Evolutionary conservation across 2,888 invertebrate genomes (phyloP).

Genomic region (Cotesia congregata): DNA sequence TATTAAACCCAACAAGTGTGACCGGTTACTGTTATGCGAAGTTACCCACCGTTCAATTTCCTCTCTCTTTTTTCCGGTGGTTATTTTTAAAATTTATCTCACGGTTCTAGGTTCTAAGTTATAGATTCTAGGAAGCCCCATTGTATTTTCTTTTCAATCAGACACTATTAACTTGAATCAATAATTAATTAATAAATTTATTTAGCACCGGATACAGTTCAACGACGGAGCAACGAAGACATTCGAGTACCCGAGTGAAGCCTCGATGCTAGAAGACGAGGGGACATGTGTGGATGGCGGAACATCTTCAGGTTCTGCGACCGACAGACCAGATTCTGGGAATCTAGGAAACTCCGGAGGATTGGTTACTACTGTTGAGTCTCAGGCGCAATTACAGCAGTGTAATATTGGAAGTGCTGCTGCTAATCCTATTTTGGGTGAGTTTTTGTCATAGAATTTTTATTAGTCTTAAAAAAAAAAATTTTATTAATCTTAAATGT

Average conservation of each 20-base stretch:
- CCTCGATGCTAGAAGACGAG: slow-evolving; percentile 81
- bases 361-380: background rate
- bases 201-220: slow-evolving; percentile 88
- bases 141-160: background rate
- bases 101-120: background rate
- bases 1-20: slow-evolving; percentile 67
- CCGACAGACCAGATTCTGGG: slow-evolving; percentile 57
- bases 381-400: background rate
- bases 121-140: background rate
- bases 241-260: slow-evolving; percentile 95
- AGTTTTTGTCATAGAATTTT: slow-evolving; percentile 45
- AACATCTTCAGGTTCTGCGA: slow-evolving; percentile 58
- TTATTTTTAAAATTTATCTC: background rate
- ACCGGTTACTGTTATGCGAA: slow-evolving; percentile 68
- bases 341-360: slow-evolving; percentile 6
- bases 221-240: slow-evolving; percentile 89
- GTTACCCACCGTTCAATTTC: slow-evolving; percentile 52
- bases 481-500: background rate
- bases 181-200: background rate
- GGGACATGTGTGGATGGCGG: slow-evolving; percentile 61
- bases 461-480: slow-evolving; percentile 29
- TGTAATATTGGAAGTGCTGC: background rate
- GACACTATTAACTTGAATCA: slow-evolving; percentile 29
- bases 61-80: slow-evolving; percentile 16
- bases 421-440: slow-evolving; percentile 61